Percentiles rank a stretch among this genome's conserved stretches.
phyloP scores from a whole-genome alignment of 2,113 vertebrate genomes.

The Boulengeromyrus knoepffleri region DNA sequence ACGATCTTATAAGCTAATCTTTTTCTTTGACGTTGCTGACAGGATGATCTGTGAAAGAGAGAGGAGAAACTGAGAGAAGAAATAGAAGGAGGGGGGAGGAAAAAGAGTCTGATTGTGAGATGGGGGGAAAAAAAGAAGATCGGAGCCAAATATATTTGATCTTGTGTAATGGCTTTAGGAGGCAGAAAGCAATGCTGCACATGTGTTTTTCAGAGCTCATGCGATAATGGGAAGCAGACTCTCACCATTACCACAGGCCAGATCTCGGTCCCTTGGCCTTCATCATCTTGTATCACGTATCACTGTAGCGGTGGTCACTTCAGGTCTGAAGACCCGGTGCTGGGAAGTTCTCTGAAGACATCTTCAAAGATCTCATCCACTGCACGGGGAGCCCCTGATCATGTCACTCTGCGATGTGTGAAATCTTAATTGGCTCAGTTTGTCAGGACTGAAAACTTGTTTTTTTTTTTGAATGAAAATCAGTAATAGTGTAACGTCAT shows the following conservation, averaged over 20 bases:
- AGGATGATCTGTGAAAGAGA: background rate
- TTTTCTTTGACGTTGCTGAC: background rate
- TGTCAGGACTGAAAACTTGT: background rate
- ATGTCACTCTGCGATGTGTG: background rate
- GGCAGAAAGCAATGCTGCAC: background rate
- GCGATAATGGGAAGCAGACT: background rate
- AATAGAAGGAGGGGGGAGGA: background rate
- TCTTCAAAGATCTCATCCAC: background rate
- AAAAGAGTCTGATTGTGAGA: background rate
- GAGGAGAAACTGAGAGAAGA: background rate
- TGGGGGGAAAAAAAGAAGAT: background rate
- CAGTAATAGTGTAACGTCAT: background rate
- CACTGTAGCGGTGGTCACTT: background rate
- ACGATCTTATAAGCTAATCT: background rate
- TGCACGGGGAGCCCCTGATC: background rate
- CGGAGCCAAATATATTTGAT: background rate
- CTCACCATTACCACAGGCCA: background rate
- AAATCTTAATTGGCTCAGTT: conserved; percentile 1
- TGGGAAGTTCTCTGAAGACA: background rate
- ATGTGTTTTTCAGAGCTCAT: background rate
- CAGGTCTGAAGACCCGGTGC: background rate
- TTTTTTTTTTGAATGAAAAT: background rate
- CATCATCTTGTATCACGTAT: background rate
- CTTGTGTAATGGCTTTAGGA: background rate
- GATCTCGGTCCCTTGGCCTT: background rate